Percentiles rank a stretch among this genome's conserved stretches.
phyloP scores from a whole-genome alignment of 2,113 vertebrate species.

The Amphiprion percula region DNA sequence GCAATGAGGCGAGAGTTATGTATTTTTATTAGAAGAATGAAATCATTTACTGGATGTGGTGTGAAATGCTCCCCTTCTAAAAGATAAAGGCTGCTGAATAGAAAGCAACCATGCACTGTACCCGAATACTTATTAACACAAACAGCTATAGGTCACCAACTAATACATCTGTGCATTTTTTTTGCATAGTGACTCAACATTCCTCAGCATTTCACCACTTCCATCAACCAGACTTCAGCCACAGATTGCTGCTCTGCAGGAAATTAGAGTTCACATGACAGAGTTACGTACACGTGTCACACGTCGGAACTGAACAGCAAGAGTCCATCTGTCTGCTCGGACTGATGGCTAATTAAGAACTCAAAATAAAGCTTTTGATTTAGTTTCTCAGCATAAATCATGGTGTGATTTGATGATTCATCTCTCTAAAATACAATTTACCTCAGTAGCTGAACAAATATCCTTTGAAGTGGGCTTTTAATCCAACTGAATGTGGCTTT shows the following conservation, averaged over 20 bases:
- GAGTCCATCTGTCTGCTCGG: neutral
- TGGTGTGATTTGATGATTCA: neutral
- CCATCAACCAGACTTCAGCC: slow-evolving; percentile 1
- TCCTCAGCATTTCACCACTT: neutral
- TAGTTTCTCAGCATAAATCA: neutral
- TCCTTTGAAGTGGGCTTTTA: neutral
- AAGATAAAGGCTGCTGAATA: neutral
- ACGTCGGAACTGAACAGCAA: neutral
- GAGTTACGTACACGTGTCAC: neutral
- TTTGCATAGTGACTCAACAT: slow-evolving; percentile 22
- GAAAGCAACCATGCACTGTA: neutral
- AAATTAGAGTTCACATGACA: slow-evolving; percentile 9
- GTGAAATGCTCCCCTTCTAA: slow-evolving; percentile 17
- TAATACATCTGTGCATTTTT: slow-evolving; percentile 10
- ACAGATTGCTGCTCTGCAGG: slow-evolving; percentile 24
- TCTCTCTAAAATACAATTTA: neutral
- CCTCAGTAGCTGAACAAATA: neutral
- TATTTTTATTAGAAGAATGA: slow-evolving; percentile 18
- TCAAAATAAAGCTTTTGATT: neutral
- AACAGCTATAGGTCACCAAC: neutral
- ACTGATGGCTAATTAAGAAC: slow-evolving; percentile 4
- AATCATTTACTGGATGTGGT: slow-evolving; percentile 17
- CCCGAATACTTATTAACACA: neutral
- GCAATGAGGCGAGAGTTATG: slow-evolving; percentile 21
- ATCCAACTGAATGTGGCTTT: neutral